These are phyloP conservation scores for Hermatobates lingyangjiaoensis DNA, from an alignment of 1,140 invertebrate species.

Conservation along the genomic window DNA sequence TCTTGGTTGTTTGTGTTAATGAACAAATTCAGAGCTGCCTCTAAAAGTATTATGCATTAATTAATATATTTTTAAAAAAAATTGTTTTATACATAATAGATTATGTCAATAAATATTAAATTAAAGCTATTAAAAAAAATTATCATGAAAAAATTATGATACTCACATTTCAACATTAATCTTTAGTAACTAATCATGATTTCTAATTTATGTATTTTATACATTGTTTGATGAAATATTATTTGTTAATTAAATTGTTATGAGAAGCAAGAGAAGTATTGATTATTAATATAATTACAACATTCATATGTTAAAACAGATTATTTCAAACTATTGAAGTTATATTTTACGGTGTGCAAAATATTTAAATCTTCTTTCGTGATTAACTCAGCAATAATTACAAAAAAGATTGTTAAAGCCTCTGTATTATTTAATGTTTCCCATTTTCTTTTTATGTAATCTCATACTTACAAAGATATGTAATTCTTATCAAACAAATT, in stretches of 20 bases:
- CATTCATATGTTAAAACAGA: no score
- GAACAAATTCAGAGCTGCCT: constrained; percentile 64
- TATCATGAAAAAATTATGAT: neutral
- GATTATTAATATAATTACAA: no score
- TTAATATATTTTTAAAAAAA: constrained; percentile 5
- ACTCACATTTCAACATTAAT: neutral
- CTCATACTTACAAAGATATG: neutral
- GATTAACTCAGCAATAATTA: neutral
- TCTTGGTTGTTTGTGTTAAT: constrained; percentile 69
- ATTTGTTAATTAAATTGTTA: no score
- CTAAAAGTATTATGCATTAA: constrained; percentile 28
- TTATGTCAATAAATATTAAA: neutral
- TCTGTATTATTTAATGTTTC: no score
- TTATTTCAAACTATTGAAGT: no score
- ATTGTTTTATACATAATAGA: neutral
- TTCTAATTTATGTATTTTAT: neutral
- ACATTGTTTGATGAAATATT: neutral
- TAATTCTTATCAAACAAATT: neutral
- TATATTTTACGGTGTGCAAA: no score
- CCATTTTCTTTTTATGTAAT: neutral
- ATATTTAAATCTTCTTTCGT: neutral
- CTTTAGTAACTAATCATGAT: neutral
- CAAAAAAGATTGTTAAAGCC: no score
- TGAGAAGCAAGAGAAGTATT: no score
- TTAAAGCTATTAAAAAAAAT: neutral